Evolutionary conservation across 2,113 vertebrate species (phyloP), one percentile per base, ranked within the genome.

Genomic region (Isichthys henryi): DNA sequence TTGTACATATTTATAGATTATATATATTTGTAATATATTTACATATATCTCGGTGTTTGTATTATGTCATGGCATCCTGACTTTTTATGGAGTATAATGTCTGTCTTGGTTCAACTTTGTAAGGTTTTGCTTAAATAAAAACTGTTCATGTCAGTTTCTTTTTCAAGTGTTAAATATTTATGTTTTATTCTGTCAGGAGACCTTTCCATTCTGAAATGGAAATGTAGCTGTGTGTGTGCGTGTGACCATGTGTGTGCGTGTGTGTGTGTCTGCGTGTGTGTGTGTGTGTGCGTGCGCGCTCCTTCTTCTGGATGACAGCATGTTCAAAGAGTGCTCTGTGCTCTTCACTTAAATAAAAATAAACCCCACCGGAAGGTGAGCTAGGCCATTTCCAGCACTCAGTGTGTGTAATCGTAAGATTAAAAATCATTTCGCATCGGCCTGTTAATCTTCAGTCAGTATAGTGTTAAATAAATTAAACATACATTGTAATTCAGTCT

Each of bases 191-290:
- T 77, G 70, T 77, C 35, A 77, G 39, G 62, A 66, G 62, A 27
- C n/a, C n/a, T 39, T 77, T 77, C 70, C 70, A 77, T 77, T 39
- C 70, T 77, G 70, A 77, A 77, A 77, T 77, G 70, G 70, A 77
- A 77, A 77, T 77, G 13, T n/a, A 49, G 23, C 27, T 91, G 77
- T 87, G 45, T 90, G 80, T 52, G 49, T 58, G 89, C 39, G 62
- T 58, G 70, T 53, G 13, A 66, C 9, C 4, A 43, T 82, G 31
- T 39, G 70, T 77, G 31, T 77, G 31, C 3, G 3, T n/a, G 27
- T 70, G 62, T n/a, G n/a, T 70, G n/a, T 13, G 66, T 39, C 52
- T 70, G n/a, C 52, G 66, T 0, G 23, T 27, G 23, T 2, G 7
- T 70, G 62, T 31, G 31, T 17, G 31, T 43, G 31, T 7, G 74